Conservation (phyloP, 2,113 vertebrate genomes). For the Calyptommatus sinebrachiatus region DNA sequence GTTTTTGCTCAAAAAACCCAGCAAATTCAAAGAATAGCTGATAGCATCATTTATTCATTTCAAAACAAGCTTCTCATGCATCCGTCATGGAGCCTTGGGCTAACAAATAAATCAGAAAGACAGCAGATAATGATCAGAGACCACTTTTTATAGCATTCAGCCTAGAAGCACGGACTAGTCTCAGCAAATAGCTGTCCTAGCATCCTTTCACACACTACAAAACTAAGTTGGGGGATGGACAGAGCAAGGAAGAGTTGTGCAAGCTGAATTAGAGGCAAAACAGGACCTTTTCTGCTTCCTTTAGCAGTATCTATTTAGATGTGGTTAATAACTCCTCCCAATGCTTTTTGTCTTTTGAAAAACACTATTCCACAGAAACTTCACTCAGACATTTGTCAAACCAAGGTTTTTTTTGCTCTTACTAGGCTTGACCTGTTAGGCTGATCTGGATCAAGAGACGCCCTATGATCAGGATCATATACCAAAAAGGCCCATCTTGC, state of each 20-base stretch:
- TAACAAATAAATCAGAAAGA: constrained; percentile 64
- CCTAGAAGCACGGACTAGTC: constrained; percentile 55
- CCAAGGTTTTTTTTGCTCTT: no score
- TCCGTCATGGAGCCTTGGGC: constrained; percentile 53
- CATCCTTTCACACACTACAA: constrained; percentile 10
- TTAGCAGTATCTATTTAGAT: neutral
- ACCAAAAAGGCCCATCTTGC: no score
- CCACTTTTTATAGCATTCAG: constrained; percentile 41
- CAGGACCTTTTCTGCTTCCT: neutral
- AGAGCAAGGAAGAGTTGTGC: neutral
- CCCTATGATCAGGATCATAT: no score
- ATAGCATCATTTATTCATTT: constrained; percentile 57
- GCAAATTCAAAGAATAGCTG: constrained; percentile 59
- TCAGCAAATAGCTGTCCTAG: constrained; percentile 44
- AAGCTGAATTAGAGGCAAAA: neutral
- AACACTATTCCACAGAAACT: neutral
- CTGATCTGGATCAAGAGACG: no score
- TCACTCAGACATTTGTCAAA: no score
- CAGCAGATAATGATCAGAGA: constrained; percentile 48
- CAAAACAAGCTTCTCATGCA: constrained; percentile 57
- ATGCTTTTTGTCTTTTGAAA: neutral
- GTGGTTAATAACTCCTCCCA: neutral
- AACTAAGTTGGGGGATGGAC: neutral
- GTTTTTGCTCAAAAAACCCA: constrained; percentile 45
- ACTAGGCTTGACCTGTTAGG: no score